Conservation (phyloP, 1,140 invertebrate genomes). For the Euwallacea similis region DNA sequence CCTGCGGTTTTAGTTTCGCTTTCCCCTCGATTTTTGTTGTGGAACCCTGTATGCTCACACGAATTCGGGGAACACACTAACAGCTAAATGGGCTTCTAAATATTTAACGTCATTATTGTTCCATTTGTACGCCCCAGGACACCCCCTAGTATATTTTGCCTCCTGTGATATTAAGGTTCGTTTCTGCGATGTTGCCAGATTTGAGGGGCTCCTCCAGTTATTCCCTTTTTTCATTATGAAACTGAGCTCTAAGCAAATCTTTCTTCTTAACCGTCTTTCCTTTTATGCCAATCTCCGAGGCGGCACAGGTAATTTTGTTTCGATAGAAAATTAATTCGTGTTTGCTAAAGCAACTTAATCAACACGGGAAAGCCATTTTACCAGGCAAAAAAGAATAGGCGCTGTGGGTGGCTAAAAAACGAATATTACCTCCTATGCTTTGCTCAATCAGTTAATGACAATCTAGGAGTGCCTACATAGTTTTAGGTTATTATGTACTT, state of each 20-base stretch:
- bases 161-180: slow-evolving; percentile 3
- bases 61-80: slow-evolving; percentile 16
- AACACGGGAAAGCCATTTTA: slow-evolving; percentile 25
- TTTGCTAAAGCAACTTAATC: slow-evolving; percentile 23
- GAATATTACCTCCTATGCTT: too few species aligned
- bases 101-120: slow-evolving; percentile 35
- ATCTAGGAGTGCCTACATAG: too few species aligned
- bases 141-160: slow-evolving; percentile 8
- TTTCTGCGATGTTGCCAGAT: slow-evolving; percentile 11
- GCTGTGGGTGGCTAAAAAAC: neutral
- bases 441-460: too few species aligned
- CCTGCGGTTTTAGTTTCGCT: slow-evolving; percentile 13
- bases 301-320: slow-evolving; percentile 24
- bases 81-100: slow-evolving; percentile 27
- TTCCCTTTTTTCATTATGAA: too few species aligned
- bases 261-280: neutral
- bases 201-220: neutral
- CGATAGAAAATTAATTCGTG: slow-evolving; percentile 26
- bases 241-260: neutral
- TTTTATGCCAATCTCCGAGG: slow-evolving; percentile 10
- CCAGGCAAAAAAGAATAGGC: neutral
- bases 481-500: too few species aligned
- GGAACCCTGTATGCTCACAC: slow-evolving; percentile 9
- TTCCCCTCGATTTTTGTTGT: neutral
- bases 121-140: slow-evolving; percentile 24